Evolutionary conservation across 1,140 invertebrate species (phyloP).

Genomic region (Zaprionus kolodkinae): DNA sequence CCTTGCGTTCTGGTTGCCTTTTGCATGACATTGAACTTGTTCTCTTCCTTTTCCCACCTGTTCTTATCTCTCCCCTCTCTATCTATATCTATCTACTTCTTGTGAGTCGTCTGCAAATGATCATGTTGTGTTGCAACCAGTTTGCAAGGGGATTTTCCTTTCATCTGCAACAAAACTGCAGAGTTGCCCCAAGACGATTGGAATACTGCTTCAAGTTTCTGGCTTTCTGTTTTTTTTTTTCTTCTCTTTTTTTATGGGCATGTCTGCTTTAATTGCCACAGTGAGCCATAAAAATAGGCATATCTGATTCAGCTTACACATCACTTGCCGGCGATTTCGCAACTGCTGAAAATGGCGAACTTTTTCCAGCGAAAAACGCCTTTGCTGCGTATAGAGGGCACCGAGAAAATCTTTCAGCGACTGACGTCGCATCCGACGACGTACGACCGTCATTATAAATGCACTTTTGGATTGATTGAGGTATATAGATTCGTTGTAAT

Average conservation of each 20-base stretch:
- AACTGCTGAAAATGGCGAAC: slow-evolving; percentile 54
- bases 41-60: not conserved
- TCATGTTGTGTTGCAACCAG: slow-evolving; percentile 26
- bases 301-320: slow-evolving; percentile 49
- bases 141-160: slow-evolving; percentile 17
- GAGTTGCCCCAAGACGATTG: not conserved
- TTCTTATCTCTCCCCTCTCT: not conserved
- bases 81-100: slow-evolving; percentile 11
- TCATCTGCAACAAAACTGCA: not conserved
- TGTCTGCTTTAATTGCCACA: not conserved
- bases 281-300: slow-evolving; percentile 14
- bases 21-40: slow-evolving; percentile 40
- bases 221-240: not conserved
- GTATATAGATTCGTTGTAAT: slow-evolving; percentile 4
- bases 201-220: slow-evolving; percentile 9
- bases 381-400: slow-evolving; percentile 52
- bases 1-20: slow-evolving; percentile 38
- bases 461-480: not conserved
- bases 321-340: slow-evolving; percentile 51
- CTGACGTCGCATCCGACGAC: slow-evolving; percentile 60
- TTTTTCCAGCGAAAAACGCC: slow-evolving; percentile 65
- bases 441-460: slow-evolving; percentile 56
- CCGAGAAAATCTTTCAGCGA: slow-evolving; percentile 68
- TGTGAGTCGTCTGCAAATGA: slow-evolving; percentile 6
- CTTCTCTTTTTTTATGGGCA: not conserved